phyloP scores from a whole-genome alignment of 2,113 vertebrate genomes.

The Suncus etruscus region DNA sequence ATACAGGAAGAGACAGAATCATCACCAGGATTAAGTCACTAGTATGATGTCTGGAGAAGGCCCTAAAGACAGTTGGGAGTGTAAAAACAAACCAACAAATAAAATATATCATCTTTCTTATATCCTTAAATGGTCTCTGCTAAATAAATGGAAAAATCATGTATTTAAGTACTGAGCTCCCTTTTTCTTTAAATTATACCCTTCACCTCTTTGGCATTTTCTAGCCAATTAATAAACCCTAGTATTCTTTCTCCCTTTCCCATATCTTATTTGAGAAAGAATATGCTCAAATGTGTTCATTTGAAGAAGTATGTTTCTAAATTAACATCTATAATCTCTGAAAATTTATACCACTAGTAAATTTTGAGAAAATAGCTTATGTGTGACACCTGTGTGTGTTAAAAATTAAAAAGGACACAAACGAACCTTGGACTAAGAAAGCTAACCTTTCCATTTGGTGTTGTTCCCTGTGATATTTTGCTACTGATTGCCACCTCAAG shows the following conservation, averaged over 20 bases:
- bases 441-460: not conserved
- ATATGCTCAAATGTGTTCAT: not conserved
- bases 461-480: not conserved
- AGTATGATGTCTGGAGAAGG: no score
- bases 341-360: not conserved
- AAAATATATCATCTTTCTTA: no score
- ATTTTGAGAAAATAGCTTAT: constrained; percentile 1
- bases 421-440: not conserved
- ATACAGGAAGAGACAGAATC: no score
- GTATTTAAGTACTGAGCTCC: no score
- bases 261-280: not conserved
- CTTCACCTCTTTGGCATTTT: not conserved
- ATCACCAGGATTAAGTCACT: no score
- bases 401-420: no score
- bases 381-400: not conserved
- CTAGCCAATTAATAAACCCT: not conserved
- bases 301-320: constrained; percentile 11
- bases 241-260: not conserved
- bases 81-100: no score
- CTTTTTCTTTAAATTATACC: no score
- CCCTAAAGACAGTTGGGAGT: no score
- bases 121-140: not conserved
- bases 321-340: not conserved
- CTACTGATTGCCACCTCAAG: not conserved
- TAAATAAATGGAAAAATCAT: not conserved